phyloP scores from a whole-genome alignment of 2,797 vertebrate genomes.

The Sebastes minor region DNA sequence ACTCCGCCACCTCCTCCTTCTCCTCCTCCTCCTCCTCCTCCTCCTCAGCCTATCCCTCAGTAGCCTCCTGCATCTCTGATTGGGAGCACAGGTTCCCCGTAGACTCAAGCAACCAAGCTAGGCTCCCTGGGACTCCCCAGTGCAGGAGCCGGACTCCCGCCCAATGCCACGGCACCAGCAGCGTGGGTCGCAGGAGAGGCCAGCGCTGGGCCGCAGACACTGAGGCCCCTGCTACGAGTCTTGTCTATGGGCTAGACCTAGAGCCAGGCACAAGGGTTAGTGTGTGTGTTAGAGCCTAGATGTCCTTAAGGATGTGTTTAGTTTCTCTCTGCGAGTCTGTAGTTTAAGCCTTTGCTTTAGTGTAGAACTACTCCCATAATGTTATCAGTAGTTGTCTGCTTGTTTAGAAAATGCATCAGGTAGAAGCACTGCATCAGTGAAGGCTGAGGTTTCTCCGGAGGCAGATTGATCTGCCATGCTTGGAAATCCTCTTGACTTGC shows the following conservation, averaged over 20 bases:
- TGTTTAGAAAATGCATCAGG: slow-evolving; percentile 43
- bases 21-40: slow-evolving; percentile 57
- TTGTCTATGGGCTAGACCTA: slow-evolving; percentile 83
- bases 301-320: not conserved
- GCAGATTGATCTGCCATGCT: slow-evolving; percentile 14
- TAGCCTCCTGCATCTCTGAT: slow-evolving; percentile 91
- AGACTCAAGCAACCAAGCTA: slow-evolving; percentile 73
- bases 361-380: not conserved
- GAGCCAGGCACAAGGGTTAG: slow-evolving; percentile 90
- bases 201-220: slow-evolving; percentile 81
- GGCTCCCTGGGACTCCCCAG: slow-evolving; percentile 69
- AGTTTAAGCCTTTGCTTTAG: not conserved
- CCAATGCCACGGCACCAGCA: slow-evolving; percentile 56
- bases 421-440: slow-evolving; percentile 3
- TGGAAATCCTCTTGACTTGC: slow-evolving; percentile 9
- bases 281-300: slow-evolving; percentile 67
- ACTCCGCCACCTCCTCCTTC: not conserved
- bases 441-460: not conserved
- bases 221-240: slow-evolving; percentile 69
- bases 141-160: slow-evolving; percentile 74
- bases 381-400: slow-evolving; percentile 32
- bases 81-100: slow-evolving; percentile 92
- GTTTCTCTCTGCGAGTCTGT: not conserved
- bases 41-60: slow-evolving; percentile 87
- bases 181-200: slow-evolving; percentile 80